These are phyloP conservation scores for Hydrozoanthus gracilis DNA, from an alignment of 92 coral and sea anemone species.

Conservation along the genomic window DNA sequence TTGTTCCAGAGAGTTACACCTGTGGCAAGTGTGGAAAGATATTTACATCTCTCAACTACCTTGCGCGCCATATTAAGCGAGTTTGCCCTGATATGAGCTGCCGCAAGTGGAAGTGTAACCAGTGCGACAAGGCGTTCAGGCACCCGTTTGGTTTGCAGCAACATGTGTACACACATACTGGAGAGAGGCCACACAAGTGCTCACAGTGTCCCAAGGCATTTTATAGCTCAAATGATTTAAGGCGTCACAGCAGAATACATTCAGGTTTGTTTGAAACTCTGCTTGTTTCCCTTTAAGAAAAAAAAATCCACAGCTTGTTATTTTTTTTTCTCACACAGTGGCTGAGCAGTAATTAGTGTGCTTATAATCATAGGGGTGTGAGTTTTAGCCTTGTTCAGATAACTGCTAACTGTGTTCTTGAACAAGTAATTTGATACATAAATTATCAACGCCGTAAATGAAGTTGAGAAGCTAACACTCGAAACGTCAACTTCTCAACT, in stretches of 20 bases:
- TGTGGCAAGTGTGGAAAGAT: conserved; percentile 99
- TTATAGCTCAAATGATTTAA: conserved; percentile 96
- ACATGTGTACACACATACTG: conserved; percentile 97
- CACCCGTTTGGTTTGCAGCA: conserved; percentile 99
- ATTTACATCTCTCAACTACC: conserved; percentile 95
- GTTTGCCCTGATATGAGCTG: conserved; percentile 99
- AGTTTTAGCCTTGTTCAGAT: no score
- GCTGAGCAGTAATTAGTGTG: no score
- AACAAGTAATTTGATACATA: no score
- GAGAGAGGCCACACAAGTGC: conserved; percentile 98
- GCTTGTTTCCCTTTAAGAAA: no score
- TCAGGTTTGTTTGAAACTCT: conserved; percentile 62
- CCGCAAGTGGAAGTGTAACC: conserved; percentile 95
- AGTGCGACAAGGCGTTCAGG: conserved; percentile 97
- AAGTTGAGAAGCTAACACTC: no score
- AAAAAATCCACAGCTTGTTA: no score
- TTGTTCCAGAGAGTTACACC: conserved; percentile 86
- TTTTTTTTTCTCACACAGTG: no score
- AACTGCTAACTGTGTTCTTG: no score
- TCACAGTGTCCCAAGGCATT: conserved; percentile 97
- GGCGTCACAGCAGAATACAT: conserved; percentile 97
- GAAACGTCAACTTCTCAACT: no score
- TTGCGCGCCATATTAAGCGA: conserved; percentile 96
- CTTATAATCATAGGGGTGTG: no score
- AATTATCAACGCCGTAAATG: no score